phyloP scores from a whole-genome alignment of 2,888 invertebrate species.

The Xestobium rufovillosum region DNA sequence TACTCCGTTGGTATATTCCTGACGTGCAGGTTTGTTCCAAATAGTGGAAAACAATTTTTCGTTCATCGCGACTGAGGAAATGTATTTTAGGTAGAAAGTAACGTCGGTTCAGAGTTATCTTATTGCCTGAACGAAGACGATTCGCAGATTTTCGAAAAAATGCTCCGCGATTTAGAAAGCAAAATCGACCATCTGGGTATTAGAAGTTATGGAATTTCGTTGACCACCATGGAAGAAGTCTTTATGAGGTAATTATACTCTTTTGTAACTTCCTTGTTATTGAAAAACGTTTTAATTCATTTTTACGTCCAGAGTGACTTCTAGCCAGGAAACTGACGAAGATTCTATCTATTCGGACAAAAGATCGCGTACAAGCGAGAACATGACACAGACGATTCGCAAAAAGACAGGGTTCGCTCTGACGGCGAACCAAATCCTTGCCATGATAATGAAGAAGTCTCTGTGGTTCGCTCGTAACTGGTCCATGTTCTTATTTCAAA shows the following conservation, averaged over 20 bases:
- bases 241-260: conserved; percentile 65
- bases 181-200: conserved; percentile 50
- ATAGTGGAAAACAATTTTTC: too few species aligned
- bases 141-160: conserved; percentile 51
- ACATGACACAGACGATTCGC: conserved; percentile 28
- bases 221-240: conserved; percentile 77
- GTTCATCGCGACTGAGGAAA: too few species aligned
- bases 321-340: neutral
- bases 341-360: conserved; percentile 29
- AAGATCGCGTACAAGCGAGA: conserved; percentile 32
- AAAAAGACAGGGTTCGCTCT: conserved; percentile 27
- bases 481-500: conserved; percentile 56
- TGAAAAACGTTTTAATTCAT: too few species aligned
- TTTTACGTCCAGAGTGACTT: conserved; percentile 10
- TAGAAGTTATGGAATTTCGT: conserved; percentile 65
- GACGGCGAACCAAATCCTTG: conserved; percentile 36
- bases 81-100: conserved; percentile 46
- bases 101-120: conserved; percentile 62
- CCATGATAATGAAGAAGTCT: conserved; percentile 40
- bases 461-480: conserved; percentile 55
- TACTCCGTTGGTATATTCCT: conserved; percentile 59
- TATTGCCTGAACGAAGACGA: conserved; percentile 55
- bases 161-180: conserved; percentile 56
- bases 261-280: too few species aligned
- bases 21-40: conserved; percentile 44